Evolutionary conservation across 2,797 vertebrate genomes (phyloP).

Genomic region (Oreochromis mossambicus): DNA sequence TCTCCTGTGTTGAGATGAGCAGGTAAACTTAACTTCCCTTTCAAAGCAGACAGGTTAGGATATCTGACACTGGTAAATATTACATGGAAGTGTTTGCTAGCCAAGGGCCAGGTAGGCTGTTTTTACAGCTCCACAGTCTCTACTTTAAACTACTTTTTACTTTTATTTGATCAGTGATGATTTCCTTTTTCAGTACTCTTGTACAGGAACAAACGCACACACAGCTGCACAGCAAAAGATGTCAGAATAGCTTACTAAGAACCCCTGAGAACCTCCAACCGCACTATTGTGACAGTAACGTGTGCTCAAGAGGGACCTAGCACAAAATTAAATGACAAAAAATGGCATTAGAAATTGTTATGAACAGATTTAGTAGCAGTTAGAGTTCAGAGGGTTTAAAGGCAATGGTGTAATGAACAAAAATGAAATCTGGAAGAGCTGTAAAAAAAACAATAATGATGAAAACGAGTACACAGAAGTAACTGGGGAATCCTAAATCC

Average conservation of each 20-base stretch:
- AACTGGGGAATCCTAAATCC: background rate
- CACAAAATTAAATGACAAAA: background rate
- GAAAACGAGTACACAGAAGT: background rate
- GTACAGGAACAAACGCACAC: background rate
- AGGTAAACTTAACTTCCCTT: constrained; percentile 59
- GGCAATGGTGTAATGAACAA: background rate
- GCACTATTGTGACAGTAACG: background rate
- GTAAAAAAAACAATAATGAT: background rate
- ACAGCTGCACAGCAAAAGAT: background rate
- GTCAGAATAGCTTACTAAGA: background rate
- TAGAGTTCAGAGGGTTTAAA: background rate
- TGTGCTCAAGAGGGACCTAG: background rate
- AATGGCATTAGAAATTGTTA: background rate
- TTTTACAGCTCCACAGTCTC: background rate
- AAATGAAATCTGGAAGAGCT: background rate
- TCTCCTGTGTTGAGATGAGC: constrained; percentile 50
- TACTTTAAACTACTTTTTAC: background rate
- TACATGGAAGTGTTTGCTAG: constrained; percentile 60
- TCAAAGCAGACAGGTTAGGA: constrained; percentile 65
- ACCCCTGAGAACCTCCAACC: background rate
- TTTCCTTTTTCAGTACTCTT: background rate
- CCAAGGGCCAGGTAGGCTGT: constrained; percentile 38
- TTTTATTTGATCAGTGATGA: background rate
- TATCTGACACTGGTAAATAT: constrained; percentile 76
- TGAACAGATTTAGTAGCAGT: background rate